Evolutionary conservation across 2,888 invertebrate genomes (phyloP), one percentile per base, ranked within the genome.

Genomic region (Amblyteles armatorius): DNA sequence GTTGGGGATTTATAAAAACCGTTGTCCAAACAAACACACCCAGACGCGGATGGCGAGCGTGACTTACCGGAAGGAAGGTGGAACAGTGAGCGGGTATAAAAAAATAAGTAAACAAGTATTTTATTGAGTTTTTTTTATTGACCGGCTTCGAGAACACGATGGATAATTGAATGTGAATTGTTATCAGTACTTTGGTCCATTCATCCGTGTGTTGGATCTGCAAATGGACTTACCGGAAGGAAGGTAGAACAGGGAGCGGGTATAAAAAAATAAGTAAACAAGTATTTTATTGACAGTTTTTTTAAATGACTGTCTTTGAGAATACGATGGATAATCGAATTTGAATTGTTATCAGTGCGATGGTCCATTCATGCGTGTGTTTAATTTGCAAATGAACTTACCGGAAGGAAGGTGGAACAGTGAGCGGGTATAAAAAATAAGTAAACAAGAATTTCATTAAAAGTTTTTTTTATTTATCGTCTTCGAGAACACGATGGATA

Each of bases 1-100:
- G 19, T 13, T 69, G 73, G 84, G 74, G 57, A 85, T 82, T 79
- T 72, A 76, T 80, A 78, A 91, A 90, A 91, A 90, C 91, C 93
- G 93, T 93, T 94, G 94, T 94, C 93, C 91, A 94, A 94, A 94
- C 94, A 94, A 94, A 94, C 94, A 93, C 92, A 93, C 92, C 92
- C 91, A 85, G 85, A 80, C 84, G 76, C 22, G 63, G 29, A 16
- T 60, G 60, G 29, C 44, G 50, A 67, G 65, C 33, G 33, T 83
- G 79, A 79, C 79, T 82, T 76, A 79, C 71, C 78, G 67, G 69
- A 22, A 77, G 67, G 7, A 68, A 55, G 52, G 52, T 48, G 29
- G 44, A 7, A 65, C 52, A 33, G 44, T 13, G 55, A 40, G 67
- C 44, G 22, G n/a, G 33, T 9, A 78, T 65, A 67, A 74, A 84